Conservation (phyloP, 2,113 vertebrate species). For the Garra rufa region DNA sequence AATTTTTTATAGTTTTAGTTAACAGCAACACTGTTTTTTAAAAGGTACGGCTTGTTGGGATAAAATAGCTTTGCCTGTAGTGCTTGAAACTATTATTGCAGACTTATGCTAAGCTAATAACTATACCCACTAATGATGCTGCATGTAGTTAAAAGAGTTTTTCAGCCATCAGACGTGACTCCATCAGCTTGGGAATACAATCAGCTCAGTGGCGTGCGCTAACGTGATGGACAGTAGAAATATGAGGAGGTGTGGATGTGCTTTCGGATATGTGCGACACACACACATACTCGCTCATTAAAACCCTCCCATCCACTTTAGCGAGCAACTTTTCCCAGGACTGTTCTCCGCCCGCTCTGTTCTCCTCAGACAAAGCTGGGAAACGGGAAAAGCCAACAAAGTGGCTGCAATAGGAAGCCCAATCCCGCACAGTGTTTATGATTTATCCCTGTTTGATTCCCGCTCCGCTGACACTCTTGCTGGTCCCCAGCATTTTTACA, state of each 20-base stretch:
- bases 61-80: background rate
- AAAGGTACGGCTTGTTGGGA: background rate
- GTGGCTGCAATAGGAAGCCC: conserved; percentile 54
- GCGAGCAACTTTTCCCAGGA: conserved; percentile 56
- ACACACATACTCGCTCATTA: conserved; percentile 13
- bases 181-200: background rate
- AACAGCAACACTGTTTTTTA: background rate
- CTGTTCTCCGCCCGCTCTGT: conserved; percentile 51
- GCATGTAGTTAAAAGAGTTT: background rate
- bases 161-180: background rate
- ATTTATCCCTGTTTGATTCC: conserved; percentile 59
- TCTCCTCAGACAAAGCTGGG: conserved; percentile 64
- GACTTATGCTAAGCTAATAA: background rate
- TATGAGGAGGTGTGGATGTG: conserved; percentile 33
- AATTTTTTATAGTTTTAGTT: background rate
- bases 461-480: conserved; percentile 18
- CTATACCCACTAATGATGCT: background rate
- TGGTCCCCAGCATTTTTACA: conserved; percentile 46
- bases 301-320: conserved; percentile 58
- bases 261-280: conserved; percentile 32
- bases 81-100: background rate
- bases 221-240: conserved; percentile 21
- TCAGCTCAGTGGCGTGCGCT: background rate
- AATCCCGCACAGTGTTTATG: conserved; percentile 45
- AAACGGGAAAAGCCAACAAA: conserved; percentile 61